Evolutionary conservation across 1,140 invertebrate species (phyloP).

Genomic region (Belonocnema kinseyi): DNA sequence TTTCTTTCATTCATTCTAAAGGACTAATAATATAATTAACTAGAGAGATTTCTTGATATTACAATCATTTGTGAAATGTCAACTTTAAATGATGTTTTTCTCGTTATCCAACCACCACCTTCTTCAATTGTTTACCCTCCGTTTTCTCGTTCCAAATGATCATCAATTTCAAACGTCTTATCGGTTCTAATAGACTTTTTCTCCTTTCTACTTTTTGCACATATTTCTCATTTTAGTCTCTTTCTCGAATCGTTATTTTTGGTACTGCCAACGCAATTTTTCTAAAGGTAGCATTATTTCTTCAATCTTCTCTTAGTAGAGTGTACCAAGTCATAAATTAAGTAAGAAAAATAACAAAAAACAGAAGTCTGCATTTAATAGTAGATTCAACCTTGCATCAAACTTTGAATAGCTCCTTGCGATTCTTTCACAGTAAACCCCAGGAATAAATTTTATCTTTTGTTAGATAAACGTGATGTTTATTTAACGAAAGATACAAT

Average conservation of each 20-base stretch:
- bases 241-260: background rate
- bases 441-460: too few relatives aligned
- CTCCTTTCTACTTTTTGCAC: background rate
- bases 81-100: background rate
- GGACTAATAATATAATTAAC: too few relatives aligned
- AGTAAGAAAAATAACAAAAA: too few relatives aligned
- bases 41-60: background rate
- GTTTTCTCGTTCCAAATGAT: constrained; percentile 8
- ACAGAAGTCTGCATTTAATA: too few relatives aligned
- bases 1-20: too few relatives aligned
- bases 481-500: too few relatives aligned
- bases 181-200: constrained; percentile 23
- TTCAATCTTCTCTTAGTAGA: background rate
- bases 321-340: too few relatives aligned
- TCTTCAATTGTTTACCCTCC: constrained; percentile 10
- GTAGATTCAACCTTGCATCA: too few relatives aligned
- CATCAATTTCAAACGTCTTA: constrained; percentile 21
- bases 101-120: background rate
- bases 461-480: too few relatives aligned
- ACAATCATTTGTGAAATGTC: background rate
- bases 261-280: background rate
- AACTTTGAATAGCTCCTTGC: too few relatives aligned
- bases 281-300: background rate
- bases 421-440: too few relatives aligned
- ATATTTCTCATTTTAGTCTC: constrained; percentile 2